These are phyloP conservation scores for Deroplatys truncata DNA, from an alignment of 2,888 invertebrate genomes.

Conservation along the genomic window DNA sequence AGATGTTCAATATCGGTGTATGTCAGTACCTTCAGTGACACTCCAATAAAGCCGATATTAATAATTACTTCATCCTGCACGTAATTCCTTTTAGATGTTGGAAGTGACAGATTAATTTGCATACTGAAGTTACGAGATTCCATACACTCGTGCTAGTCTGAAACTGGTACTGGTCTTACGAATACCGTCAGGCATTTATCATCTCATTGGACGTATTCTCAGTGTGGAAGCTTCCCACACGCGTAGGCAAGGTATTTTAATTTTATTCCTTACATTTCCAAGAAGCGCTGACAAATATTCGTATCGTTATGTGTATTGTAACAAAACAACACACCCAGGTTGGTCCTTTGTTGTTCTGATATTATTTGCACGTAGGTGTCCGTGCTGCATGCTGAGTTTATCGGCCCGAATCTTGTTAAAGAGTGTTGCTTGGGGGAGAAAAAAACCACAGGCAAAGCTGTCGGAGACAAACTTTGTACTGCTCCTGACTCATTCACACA, in stretches of 20 bases:
- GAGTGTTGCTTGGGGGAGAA: neutral
- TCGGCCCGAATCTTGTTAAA: neutral
- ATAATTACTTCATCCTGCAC: neutral
- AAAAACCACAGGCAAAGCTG: neutral
- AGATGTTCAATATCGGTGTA: neutral
- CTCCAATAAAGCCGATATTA: neutral
- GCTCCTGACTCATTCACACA: neutral
- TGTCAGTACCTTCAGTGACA: neutral
- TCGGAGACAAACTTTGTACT: too few relatives aligned
- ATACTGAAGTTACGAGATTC: neutral
- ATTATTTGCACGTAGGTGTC: neutral
- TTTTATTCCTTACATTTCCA: neutral
- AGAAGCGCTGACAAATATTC: neutral
- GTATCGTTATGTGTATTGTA: neutral
- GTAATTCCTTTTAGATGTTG: neutral
- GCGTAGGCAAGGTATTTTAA: neutral
- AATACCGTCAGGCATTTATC: neutral
- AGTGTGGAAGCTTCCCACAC: neutral
- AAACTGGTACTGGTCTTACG: neutral
- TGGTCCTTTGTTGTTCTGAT: neutral
- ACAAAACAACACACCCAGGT: neutral
- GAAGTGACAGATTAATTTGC: neutral
- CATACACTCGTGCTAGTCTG: neutral
- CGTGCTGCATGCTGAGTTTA: neutral
- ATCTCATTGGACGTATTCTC: neutral